These are phyloP conservation scores for Sceliomorpha sp. DNA, from an alignment of 2,888 invertebrate species.

Conservation along the genomic window DNA sequence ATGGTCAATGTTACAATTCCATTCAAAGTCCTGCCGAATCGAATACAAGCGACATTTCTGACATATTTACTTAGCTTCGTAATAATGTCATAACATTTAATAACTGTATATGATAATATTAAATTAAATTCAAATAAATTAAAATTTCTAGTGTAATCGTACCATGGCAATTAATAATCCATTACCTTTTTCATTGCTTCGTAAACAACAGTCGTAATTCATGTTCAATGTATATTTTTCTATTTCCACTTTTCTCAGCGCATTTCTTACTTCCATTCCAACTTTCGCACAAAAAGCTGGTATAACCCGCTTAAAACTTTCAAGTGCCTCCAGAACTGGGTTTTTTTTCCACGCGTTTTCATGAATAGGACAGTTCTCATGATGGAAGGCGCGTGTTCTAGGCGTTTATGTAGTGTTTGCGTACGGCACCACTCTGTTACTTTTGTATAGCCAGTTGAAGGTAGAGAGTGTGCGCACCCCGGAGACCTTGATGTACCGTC, in stretches of 20 bases:
- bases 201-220: neutral
- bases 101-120: no score
- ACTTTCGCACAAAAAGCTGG: constrained; percentile 21
- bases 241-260: constrained; percentile 13
- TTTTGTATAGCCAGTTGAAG: constrained; percentile 48
- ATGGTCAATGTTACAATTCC: no score
- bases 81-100: no score
- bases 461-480: constrained; percentile 57
- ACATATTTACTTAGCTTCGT: no score
- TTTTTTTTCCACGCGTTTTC: constrained; percentile 35
- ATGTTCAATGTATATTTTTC: neutral
- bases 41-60: no score
- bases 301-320: constrained; percentile 40
- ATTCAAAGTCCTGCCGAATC: no score
- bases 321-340: constrained; percentile 34
- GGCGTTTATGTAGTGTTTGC: constrained; percentile 45
- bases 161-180: no score
- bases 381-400: constrained; percentile 52
- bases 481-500: constrained; percentile 65
- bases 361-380: constrained; percentile 53
- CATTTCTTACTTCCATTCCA: neutral
- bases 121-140: no score
- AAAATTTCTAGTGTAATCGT: no score
- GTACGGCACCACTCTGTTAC: constrained; percentile 48
- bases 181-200: no score